A percentile compares a stretch with the other conserved stretches of the same genome.
phyloP scores from a whole-genome alignment of 2,113 vertebrate genomes.

The Spermophilus dauricus region DNA sequence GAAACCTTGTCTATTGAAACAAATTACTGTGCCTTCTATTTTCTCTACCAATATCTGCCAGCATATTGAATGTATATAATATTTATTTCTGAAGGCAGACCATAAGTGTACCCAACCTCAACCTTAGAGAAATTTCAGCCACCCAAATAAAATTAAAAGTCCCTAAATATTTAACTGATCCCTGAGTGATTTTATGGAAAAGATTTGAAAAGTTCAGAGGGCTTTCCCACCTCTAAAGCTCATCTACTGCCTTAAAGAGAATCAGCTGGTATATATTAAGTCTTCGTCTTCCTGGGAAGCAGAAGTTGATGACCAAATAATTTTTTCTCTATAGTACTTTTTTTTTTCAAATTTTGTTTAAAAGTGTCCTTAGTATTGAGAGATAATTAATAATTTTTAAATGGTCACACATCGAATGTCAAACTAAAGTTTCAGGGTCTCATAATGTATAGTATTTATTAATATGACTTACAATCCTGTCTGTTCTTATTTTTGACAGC shows the following conservation, averaged over 20 bases:
- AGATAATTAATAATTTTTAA: not conserved
- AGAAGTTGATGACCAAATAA: not conserved
- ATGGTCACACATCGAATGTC: not conserved
- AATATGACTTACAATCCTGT: not conserved
- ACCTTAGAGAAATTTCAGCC: not conserved
- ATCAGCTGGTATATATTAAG: not conserved
- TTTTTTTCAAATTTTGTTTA: not conserved
- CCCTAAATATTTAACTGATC: not conserved
- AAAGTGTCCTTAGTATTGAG: not conserved
- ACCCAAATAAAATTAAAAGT: not conserved
- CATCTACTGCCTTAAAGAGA: not conserved
- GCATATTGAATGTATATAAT: not conserved
- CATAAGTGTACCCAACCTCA: not conserved
- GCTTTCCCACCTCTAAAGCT: not conserved
- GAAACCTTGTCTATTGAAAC: slow-evolving; percentile 4
- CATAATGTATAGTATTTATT: not conserved
- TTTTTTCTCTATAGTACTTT: not conserved
- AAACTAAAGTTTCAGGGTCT: not conserved
- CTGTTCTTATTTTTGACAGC: not conserved
- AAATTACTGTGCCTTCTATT: not conserved
- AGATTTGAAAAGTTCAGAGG: not conserved
- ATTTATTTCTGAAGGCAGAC: not conserved
- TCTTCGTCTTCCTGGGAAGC: not conserved
- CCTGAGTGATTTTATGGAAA: not conserved
- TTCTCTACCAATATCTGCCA: not conserved